Conservation (phyloP, 2,797 vertebrate species). For the Prunella strophiata region DNA sequence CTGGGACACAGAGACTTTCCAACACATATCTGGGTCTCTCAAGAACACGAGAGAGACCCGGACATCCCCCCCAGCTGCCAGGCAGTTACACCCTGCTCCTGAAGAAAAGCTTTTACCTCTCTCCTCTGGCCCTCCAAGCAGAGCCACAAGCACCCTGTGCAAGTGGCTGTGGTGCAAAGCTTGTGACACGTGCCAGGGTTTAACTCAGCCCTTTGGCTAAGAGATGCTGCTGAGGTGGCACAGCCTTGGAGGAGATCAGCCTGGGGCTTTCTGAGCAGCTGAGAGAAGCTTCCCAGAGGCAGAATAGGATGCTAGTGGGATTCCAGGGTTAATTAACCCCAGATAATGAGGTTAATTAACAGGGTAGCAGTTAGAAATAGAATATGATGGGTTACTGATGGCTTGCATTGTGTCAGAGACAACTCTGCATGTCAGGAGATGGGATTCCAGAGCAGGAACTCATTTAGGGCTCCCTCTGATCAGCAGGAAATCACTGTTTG, state of each 20-base stretch:
- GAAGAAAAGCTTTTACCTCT: background rate
- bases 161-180: background rate
- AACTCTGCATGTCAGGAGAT: background rate
- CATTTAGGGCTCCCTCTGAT: background rate
- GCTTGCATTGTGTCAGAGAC: background rate
- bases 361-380: background rate
- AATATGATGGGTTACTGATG: background rate
- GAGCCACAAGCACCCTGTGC: background rate
- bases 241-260: background rate
- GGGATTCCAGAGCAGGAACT: background rate
- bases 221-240: background rate
- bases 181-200: background rate
- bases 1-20: no score
- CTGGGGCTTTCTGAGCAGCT: background rate
- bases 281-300: background rate
- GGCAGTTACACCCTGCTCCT: background rate
- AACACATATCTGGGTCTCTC: no score
- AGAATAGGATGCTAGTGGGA: background rate
- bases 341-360: slow-evolving; percentile 22
- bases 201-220: background rate
- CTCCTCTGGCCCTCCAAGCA: background rate
- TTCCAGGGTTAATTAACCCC: slow-evolving; percentile 6
- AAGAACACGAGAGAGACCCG: no score
- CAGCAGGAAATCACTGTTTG: background rate
- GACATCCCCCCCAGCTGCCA: background rate